Conservation (phyloP, 2,113 vertebrate species). For the Malurus cyaneus region DNA sequence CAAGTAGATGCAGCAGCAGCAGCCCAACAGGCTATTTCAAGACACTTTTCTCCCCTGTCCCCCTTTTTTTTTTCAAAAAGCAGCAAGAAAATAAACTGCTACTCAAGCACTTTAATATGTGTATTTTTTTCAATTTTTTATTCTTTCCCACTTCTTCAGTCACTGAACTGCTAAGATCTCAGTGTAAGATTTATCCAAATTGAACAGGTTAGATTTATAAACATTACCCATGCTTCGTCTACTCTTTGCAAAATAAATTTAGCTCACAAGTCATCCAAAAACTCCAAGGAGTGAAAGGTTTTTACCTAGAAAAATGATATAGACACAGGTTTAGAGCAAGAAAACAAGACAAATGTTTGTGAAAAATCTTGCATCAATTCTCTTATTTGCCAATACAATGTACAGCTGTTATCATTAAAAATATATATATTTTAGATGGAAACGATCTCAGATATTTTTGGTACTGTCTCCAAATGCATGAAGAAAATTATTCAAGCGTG, state of each 20-base stretch:
- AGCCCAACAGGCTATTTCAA: conserved; percentile 52
- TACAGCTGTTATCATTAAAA: not conserved
- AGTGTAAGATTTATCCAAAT: not conserved
- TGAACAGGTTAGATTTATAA: not conserved
- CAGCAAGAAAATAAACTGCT: not conserved
- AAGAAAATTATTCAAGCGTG: not conserved
- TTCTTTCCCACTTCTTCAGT: not conserved
- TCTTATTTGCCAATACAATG: not conserved
- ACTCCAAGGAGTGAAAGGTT: not conserved
- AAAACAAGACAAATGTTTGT: not conserved
- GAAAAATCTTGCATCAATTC: not conserved
- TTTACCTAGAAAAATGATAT: not conserved
- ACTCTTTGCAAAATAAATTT: not conserved
- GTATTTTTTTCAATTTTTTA: not conserved
- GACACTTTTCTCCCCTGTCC: not conserved
- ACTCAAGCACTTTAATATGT: not conserved
- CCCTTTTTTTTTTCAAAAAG: not conserved
- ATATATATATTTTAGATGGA: not conserved
- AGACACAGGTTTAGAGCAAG: not conserved
- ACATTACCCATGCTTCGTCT: not conserved
- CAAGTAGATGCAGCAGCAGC: conserved; percentile 13
- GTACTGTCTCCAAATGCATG: not conserved
- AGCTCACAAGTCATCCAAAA: not conserved
- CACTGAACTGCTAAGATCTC: not conserved
- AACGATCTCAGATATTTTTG: not conserved